These are phyloP conservation scores for Dicentrarchus labrax DNA, from an alignment of 2,113 vertebrate genomes.

Conservation along the genomic window DNA sequence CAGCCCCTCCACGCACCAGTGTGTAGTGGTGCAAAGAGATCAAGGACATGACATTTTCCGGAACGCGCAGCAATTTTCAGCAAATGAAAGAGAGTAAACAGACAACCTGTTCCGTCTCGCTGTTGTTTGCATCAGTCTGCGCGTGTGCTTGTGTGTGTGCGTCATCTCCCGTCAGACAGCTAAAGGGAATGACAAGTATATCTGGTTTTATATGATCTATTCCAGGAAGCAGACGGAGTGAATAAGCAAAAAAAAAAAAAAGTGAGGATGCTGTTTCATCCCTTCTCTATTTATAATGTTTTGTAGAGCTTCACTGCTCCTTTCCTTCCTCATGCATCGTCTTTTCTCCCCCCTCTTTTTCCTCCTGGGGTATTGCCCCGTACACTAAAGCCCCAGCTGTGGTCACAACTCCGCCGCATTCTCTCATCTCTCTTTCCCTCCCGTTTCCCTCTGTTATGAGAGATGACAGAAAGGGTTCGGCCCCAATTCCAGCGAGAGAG, in stretches of 20 bases:
- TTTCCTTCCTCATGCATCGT: conserved; percentile 7
- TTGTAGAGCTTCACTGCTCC: conserved; percentile 22
- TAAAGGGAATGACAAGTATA: conserved; percentile 48
- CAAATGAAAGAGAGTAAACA: conserved; percentile 67
- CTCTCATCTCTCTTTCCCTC: conserved; percentile 61
- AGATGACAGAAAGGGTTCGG: conserved; percentile 72
- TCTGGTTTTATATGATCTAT: conserved; percentile 53
- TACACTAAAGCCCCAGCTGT: conserved; percentile 63
- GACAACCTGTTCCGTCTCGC: conserved; percentile 57
- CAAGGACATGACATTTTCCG: conserved; percentile 81
- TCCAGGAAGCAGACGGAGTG: conserved; percentile 45
- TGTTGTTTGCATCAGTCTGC: conserved; percentile 22
- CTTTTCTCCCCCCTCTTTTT: conserved; percentile 13
- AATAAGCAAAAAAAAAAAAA: conserved; percentile 54
- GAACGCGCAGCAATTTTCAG: conserved; percentile 67
- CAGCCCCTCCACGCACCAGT: conserved; percentile 49
- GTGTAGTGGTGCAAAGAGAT: conserved; percentile 70
- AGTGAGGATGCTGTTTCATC: conserved; percentile 42
- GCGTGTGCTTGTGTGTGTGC: conserved; percentile 26
- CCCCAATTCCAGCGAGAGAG: conserved; percentile 52
- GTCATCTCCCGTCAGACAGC: conserved; percentile 52
- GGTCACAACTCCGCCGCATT: conserved; percentile 44
- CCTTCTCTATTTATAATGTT: conserved; percentile 50
- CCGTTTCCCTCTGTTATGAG: conserved; percentile 59
- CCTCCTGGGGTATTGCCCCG: conserved; percentile 39